Base-by-base conservation (phyloP, 1,140 invertebrate species). In the Drosophila prosaltans region DNA sequence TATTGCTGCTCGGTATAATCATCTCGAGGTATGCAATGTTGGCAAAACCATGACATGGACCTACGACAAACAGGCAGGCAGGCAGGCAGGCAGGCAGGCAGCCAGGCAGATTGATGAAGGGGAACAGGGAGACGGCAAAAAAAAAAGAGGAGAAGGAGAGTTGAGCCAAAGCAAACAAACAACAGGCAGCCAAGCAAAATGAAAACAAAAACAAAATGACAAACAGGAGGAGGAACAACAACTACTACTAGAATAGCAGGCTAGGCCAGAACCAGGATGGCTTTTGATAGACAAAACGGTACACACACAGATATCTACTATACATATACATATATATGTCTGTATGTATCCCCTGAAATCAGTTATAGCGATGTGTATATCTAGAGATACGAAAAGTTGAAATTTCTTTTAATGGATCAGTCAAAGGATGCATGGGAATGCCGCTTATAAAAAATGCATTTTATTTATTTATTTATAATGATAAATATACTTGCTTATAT, bases 11-110 rank as follows among this genome's bases (percentile, higher is more conserved):
- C 8, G 8, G 70, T 64, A 74, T 67, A 78, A 74, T 85, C 74
- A 84, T 80, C 78, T 51, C 74, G 78, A 81, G 74, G 68, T 74
- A 80, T 78, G 78, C 81, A 72, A 85, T 72, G 63, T 77, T 59
- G 61, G 60, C 64, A 51, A 73, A 73, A 65, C 61, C 70, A 71
- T 72, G 64, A 67, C 69, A 65, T 63, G 58, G 66, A 74, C 51
- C 51, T 43, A 21, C 28, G 8, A 48, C 26, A 41, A 28, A 40
- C 10, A 7, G 62, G 16, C 45, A 51, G 45, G 16, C 16, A 16
- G 16, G 16, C 16, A 16, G 16, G 16, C 45, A 51, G 45, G n/a
- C n/a, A n/a, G n/a, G n/a, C n/a, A n/a, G n/a, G n/a, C n/a, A n/a
- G n/a, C n/a, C n/a, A n/a, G 62, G 16, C 45, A 51, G 45, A 51